Base-by-base conservation (phyloP, 2,797 vertebrate species). In the Stomatorhinus walkeri region DNA sequence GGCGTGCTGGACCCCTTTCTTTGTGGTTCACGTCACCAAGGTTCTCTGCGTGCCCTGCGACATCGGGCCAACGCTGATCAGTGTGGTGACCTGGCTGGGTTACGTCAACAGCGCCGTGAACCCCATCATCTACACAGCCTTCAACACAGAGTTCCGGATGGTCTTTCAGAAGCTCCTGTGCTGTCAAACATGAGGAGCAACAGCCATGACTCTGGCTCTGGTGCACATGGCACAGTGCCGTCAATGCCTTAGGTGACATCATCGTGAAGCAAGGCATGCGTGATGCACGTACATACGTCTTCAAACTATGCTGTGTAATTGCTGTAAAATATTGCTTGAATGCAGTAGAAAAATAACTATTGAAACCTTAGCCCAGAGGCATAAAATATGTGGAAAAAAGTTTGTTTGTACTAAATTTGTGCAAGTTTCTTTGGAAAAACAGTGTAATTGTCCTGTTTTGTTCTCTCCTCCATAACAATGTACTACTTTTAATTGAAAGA, bases 21-120 rank as follows among this genome's bases (percentile, higher is more conserved):
- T 96, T 3, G 93, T 95, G 1, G 94, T 96, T 19, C 95, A 96
- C 2, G 94, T 96, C 87, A 94, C 95, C 59, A 95, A 95, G n/a
- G 95, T 93, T 8, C 89, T 93, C 46, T 96, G 95, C 9, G 88
- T 85, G n/a, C 93, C 94, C 56, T 96, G 95, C 87, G 64, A 92
- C 89, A 95, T 96, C 1, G 88, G 94, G n/a, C 91, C 94, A 5
- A 92, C 92, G 0, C 92, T 96, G 59, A 95, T 96, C 90, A 95
- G 95, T 0, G 94, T 96, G 88, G 95, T 96, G 43, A 96, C 95
- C 0, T 96, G 95, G 95, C 94, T 96, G 0, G 95, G 95, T 56
- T 96, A 96, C 4, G 94, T 96, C 87, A 96, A 96, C 93, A 96
- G 95, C 2, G 95, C 95, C 0, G 91, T 96, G 61, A 96, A 96